Base-by-base conservation (phyloP, 92 coral and sea anemone genomes). In the Anthopleura xanthogrammica region DNA sequence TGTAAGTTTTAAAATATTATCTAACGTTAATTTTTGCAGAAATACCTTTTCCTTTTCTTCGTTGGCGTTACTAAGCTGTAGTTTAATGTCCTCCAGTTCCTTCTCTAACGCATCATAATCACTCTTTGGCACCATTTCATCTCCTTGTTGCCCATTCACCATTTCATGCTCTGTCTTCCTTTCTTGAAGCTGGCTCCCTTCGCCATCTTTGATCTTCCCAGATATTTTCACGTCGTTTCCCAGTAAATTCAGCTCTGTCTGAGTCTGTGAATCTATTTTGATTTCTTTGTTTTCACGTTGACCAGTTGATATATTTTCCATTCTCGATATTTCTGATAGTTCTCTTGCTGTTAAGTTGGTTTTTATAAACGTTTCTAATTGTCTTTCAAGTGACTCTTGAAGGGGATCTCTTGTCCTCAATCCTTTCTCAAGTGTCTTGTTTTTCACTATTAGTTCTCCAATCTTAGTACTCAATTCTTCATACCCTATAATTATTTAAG, bases 21-120 rank as follows among this genome's bases (percentile, higher is more conserved):
- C 41, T 17, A 6, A 52, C 19, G 48, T 42, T 24, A 24, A 24
- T 46, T 22, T 42, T 60, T 54, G 66, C 72, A 42, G 11, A 36
- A 36, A 41, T 89, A 94, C 98, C 90, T 94, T 88, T 12, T 83
- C 81, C 80, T 92, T 94, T n/a, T 91, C 95, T 11, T 83, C 86
- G 29, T 81, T 75, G 14, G 81, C 87, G 24, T 66, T 77, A 57
- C 65, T 77, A 17, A 94, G 64, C 55, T 92, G 82, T 36, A 76
- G 92, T 52, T 87, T 91, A 42, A 87, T 79, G 41, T 83, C 90
- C 8, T 52, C 42, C 12, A 84, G 76, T 29, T 91, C 98, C 57
- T 88, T 89, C 60, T 85, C 86, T 56, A 87, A 29, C 39, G 82
- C 83, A 39, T 87, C 93, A 68, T 76, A 87, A 58, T 86, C 89